These are phyloP conservation scores for Tenebrosternarchus preto DNA, from an alignment of 2,113 vertebrate species.

Conservation along the genomic window DNA sequence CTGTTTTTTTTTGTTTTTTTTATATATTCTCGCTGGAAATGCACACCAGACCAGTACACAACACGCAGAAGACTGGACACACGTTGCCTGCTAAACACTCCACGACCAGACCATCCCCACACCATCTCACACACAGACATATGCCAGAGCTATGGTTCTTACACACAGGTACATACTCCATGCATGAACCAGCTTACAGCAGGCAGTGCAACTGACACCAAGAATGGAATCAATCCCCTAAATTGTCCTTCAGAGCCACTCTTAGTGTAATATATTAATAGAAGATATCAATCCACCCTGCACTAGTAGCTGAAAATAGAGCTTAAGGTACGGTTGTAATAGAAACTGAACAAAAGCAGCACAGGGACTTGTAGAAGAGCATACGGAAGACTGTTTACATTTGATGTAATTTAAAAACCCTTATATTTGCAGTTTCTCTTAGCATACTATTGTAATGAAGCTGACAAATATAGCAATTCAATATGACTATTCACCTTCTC, in stretches of 20 bases:
- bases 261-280: conserved; percentile 36
- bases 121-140: conserved; percentile 5
- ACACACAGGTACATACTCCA: conserved; percentile 35
- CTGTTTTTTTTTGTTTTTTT: too few relatives aligned
- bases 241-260: conserved; percentile 42
- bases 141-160: conserved; percentile 26
- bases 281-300: conserved; percentile 21
- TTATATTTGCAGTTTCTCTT: background rate
- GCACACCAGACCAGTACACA: conserved; percentile 30
- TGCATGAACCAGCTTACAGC: conserved; percentile 37
- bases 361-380: background rate
- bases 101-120: conserved; percentile 16
- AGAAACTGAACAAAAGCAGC: background rate
- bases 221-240: conserved; percentile 39
- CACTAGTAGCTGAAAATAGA: conserved; percentile 32
- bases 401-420: too few relatives aligned
- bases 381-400: background rate
- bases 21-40: conserved; percentile 45
- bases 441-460: background rate
- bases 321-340: background rate
- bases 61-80: conserved; percentile 30
- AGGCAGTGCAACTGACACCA: conserved; percentile 35
- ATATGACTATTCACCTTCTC: background rate
- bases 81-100: conserved; percentile 43
- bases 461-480: background rate